phyloP scores from a whole-genome alignment of 2,797 vertebrate species.

The Leptodactylus fallax region DNA sequence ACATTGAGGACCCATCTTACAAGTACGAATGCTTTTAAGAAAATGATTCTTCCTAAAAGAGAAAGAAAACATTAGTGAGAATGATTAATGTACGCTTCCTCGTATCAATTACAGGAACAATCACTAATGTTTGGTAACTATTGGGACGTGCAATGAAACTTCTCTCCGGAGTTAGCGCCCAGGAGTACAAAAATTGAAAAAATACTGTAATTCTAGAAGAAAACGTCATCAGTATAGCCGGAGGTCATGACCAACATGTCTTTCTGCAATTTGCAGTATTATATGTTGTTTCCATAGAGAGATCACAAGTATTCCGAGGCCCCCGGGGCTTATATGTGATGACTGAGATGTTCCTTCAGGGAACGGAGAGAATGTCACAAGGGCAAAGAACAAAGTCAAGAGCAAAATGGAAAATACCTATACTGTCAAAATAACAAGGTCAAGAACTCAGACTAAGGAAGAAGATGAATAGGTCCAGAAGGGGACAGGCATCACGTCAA shows the following conservation, averaged over 20 bases:
- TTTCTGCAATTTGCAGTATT: not conserved
- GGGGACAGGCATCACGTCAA: not conserved
- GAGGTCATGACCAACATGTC: not conserved
- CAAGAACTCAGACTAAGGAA: not conserved
- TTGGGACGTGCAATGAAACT: not conserved
- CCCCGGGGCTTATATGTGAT: not conserved
- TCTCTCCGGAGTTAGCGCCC: not conserved
- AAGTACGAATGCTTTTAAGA: conserved; percentile 50
- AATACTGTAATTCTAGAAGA: not conserved
- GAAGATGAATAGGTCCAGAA: conserved; percentile 5
- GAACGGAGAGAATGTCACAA: not conserved
- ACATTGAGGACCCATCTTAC: not conserved
- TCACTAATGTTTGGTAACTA: conserved; percentile 19
- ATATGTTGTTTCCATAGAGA: not conserved
- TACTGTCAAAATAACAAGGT: not conserved
- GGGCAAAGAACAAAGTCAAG: not conserved
- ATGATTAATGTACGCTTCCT: conserved; percentile 23
- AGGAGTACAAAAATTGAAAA: not conserved
- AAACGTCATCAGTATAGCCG: not conserved
- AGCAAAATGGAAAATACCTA: not conserved
- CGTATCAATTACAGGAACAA: conserved; percentile 15
- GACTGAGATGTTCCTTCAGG: not conserved
- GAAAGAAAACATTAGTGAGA: conserved; percentile 9
- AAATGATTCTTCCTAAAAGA: conserved; percentile 38
- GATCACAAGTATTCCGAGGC: not conserved